These are phyloP conservation scores for Coryphaenoides rupestris DNA, from an alignment of 2,113 vertebrate genomes.

Conservation along the genomic window DNA sequence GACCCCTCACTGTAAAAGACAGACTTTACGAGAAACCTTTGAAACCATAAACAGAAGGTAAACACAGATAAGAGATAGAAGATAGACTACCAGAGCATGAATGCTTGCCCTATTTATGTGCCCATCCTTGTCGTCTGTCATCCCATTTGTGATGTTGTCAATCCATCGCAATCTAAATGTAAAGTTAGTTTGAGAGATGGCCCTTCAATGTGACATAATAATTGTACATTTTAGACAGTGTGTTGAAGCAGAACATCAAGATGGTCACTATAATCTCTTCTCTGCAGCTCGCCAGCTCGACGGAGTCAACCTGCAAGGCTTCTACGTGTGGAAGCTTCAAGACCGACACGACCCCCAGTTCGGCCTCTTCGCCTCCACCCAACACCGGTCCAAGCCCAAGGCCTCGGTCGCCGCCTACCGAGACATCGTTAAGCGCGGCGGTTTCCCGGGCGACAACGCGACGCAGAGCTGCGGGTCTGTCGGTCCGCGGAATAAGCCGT, in stretches of 20 bases:
- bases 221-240: neutral
- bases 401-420: conserved; percentile 80
- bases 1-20: conserved; percentile 31
- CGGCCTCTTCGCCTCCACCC: conserved; percentile 82
- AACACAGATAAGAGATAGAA: neutral
- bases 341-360: conserved; percentile 78
- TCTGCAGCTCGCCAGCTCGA: conserved; percentile 81
- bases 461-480: conserved; percentile 43
- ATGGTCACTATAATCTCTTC: neutral
- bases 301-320: conserved; percentile 85
- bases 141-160: too few relatives aligned
- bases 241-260: neutral
- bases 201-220: neutral
- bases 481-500: conserved; percentile 38
- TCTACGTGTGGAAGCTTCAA: conserved; percentile 87
- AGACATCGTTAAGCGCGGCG: conserved; percentile 72
- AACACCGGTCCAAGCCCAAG: conserved; percentile 80
- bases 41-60: conserved; percentile 48
- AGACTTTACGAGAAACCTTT: conserved; percentile 37
- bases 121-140: neutral
- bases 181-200: too few relatives aligned
- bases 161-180: too few relatives aligned
- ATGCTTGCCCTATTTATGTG: too few relatives aligned
- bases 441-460: conserved; percentile 67
- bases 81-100: neutral